phyloP scores from a whole-genome alignment of 1,140 invertebrate genomes.

The Plodia interpunctella region DNA sequence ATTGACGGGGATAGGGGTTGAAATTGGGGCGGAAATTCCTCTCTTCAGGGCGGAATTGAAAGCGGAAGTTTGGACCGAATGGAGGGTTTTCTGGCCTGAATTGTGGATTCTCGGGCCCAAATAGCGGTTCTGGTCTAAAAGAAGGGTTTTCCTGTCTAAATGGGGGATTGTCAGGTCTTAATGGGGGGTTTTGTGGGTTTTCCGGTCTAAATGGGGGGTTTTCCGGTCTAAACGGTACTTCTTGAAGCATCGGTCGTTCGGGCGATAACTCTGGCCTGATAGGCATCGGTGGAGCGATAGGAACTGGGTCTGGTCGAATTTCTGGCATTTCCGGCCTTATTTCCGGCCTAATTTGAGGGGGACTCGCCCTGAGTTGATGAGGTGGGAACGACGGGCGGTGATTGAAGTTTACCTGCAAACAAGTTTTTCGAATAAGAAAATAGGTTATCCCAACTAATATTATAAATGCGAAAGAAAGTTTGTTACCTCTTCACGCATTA shows the following conservation, averaged over 20 bases:
- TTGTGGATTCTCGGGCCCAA: constrained; percentile 24
- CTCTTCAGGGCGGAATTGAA: constrained; percentile 33
- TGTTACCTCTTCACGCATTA: too few species aligned
- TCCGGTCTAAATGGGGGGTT: constrained; percentile 27
- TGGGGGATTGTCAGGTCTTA: constrained; percentile 21
- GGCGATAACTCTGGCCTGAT: constrained; percentile 32
- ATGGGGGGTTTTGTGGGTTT: constrained; percentile 5
- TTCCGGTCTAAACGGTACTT: constrained; percentile 34
- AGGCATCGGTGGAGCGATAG: not conserved
- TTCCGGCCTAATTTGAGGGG: constrained; percentile 24
- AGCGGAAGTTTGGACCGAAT: constrained; percentile 28
- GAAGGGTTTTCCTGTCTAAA: constrained; percentile 25
- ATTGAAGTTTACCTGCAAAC: constrained; percentile 47
- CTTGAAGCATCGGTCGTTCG: constrained; percentile 26
- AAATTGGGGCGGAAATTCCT: constrained; percentile 30
- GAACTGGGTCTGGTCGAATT: constrained; percentile 9
- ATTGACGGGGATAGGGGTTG: constrained; percentile 23
- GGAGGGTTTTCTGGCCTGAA: constrained; percentile 22
- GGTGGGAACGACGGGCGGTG: constrained; percentile 45
- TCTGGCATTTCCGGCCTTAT: constrained; percentile 14
- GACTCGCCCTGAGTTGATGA: constrained; percentile 29
- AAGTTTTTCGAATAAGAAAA: constrained; percentile 17
- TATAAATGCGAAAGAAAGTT: too few species aligned
- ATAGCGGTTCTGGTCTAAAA: constrained; percentile 8
- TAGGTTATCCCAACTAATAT: constrained; percentile 6